phyloP scores from a whole-genome alignment of 1,140 invertebrate genomes.

The Liolophura sinensis region DNA sequence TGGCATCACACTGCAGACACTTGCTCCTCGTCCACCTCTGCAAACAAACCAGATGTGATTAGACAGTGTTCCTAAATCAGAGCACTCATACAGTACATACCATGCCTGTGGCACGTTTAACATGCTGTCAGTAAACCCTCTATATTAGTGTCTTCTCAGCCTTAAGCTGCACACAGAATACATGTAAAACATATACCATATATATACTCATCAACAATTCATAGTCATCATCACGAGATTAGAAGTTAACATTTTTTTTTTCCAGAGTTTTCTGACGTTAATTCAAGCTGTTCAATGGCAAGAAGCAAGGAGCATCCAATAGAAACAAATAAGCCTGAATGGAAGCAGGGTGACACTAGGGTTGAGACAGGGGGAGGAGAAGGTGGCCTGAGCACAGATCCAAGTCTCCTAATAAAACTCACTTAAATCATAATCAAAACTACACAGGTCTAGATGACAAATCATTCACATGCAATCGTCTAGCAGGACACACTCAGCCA shows the following conservation, averaged over 20 bases:
- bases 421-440: background rate
- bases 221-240: too few relatives aligned
- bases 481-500: constrained; percentile 10
- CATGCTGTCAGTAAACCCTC: background rate
- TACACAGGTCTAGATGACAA: background rate
- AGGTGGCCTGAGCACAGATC: background rate
- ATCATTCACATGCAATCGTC: background rate
- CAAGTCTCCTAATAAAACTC: background rate
- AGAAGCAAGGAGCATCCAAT: too few relatives aligned
- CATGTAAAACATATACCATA: too few relatives aligned
- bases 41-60: background rate
- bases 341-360: background rate
- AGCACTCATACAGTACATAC: background rate
- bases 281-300: too few relatives aligned
- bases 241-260: too few relatives aligned
- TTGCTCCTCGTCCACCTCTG: constrained; percentile 35
- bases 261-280: too few relatives aligned
- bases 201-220: too few relatives aligned
- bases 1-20: constrained; percentile 34
- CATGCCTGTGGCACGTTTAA: constrained; percentile 1
- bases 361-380: background rate
- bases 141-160: constrained; percentile 4
- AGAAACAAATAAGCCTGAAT: background rate
- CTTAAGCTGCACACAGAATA: too few relatives aligned
- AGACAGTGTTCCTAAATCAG: background rate